Percentiles rank a stretch among this genome's conserved stretches.
These are phyloP conservation scores for Atherinosoma microstoma DNA, from an alignment of 2,797 vertebrate genomes.

Conservation along the genomic window DNA sequence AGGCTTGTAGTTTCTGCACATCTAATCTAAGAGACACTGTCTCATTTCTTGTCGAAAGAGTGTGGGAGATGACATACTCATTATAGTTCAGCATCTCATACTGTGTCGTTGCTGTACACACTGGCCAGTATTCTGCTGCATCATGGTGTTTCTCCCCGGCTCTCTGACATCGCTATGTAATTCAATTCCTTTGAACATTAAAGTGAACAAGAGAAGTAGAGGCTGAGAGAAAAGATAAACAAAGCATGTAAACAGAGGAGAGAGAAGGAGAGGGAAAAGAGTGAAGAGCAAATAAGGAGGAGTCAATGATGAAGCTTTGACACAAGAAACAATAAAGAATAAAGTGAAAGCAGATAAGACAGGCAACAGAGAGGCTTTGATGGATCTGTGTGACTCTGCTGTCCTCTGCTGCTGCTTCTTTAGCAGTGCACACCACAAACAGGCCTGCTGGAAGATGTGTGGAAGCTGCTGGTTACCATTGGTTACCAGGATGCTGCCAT, in stretches of 20 bases:
- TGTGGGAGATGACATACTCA: conserved; percentile 28
- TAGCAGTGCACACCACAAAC: conserved; percentile 21
- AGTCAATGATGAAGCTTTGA: conserved; percentile 4
- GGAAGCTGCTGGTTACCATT: conserved; percentile 18
- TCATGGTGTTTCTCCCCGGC: conserved; percentile 42
- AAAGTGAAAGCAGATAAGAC: neutral
- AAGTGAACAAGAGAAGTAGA: conserved; percentile 27
- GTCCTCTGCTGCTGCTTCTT: conserved; percentile 62
- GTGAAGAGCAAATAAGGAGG: conserved; percentile 5
- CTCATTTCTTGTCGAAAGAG: conserved; percentile 25
- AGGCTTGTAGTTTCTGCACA: conserved; percentile 5
- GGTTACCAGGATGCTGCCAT: conserved; percentile 16
- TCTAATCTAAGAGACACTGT: conserved; percentile 18
- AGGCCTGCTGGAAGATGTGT: neutral
- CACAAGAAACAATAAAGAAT: neutral
- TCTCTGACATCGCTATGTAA: conserved; percentile 49
- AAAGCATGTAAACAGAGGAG: neutral
- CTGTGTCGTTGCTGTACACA: conserved; percentile 1
- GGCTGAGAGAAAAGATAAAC: conserved; percentile 3
- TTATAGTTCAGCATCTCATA: conserved; percentile 32
- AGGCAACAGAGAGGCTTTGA: neutral
- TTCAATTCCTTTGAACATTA: conserved; percentile 44
- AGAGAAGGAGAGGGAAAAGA: neutral
- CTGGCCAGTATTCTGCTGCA: conserved; percentile 42
- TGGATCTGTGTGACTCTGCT: conserved; percentile 29